phyloP scores from a whole-genome alignment of 2,113 vertebrate species.

The Psittacus erithacus region DNA sequence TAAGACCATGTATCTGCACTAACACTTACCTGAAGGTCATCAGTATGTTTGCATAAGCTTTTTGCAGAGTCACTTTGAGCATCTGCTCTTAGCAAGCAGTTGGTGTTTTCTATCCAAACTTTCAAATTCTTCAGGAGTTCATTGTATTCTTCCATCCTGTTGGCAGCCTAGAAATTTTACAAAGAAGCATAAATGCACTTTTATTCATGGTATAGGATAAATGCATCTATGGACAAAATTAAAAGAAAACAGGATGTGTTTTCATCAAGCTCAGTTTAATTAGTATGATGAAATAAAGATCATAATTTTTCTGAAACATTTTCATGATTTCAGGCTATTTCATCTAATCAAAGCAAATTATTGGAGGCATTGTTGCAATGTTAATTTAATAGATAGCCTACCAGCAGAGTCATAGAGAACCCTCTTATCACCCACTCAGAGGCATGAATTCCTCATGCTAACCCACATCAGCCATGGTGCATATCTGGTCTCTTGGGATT shows the following conservation, averaged over 20 bases:
- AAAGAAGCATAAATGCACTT: neutral
- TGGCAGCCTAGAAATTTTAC: slow-evolving; percentile 77
- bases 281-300: neutral
- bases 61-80: slow-evolving; percentile 80
- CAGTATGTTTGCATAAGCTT: slow-evolving; percentile 77
- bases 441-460: neutral
- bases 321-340: neutral
- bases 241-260: neutral
- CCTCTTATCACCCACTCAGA: neutral
- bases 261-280: neutral
- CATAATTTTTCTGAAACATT: neutral
- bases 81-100: slow-evolving; percentile 79
- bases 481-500: neutral
- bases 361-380: neutral
- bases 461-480: accelerated
- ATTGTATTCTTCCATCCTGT: slow-evolving; percentile 85
- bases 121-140: slow-evolving; percentile 84
- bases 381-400: neutral
- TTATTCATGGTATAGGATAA: neutral
- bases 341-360: neutral
- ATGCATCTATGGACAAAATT: neutral
- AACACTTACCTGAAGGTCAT: slow-evolving; percentile 81
- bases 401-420: neutral
- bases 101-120: slow-evolving; percentile 85
- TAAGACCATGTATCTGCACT: neutral